A percentile compares a stretch with the other conserved stretches of the same genome.
These are phyloP conservation scores for Megaptera novaeangliae DNA, from an alignment of 2,113 vertebrate genomes.

Conservation along the genomic window DNA sequence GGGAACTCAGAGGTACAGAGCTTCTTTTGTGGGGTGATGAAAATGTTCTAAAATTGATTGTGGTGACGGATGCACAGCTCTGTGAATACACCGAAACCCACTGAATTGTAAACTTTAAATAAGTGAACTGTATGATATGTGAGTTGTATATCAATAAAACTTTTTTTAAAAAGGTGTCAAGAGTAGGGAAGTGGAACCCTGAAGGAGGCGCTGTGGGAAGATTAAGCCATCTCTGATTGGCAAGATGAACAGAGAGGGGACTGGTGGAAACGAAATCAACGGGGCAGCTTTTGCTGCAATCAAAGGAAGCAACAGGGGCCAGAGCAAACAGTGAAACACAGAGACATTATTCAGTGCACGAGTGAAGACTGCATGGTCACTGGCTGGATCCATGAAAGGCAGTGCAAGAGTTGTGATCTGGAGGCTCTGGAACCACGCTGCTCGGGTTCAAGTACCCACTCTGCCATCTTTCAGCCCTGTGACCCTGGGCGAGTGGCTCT, in stretches of 20 bases:
- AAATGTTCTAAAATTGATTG: neutral
- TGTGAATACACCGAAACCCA: neutral
- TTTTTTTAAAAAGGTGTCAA: too few species aligned
- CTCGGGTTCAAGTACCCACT: rapidly evolving
- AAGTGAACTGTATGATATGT: neutral
- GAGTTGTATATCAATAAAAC: neutral
- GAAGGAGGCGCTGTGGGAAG: neutral
- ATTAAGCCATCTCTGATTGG: rapidly evolving
- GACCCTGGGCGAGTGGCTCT: neutral
- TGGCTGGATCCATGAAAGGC: neutral
- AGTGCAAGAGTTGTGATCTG: rapidly evolving
- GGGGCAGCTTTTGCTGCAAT: neutral
- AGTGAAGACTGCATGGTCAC: rapidly evolving
- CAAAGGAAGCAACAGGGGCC: neutral
- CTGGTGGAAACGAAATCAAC: neutral
- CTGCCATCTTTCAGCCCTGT: neutral
- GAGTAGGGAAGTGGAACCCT: neutral
- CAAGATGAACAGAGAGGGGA: neutral
- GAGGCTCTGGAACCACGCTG: neutral
- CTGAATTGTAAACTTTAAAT: rapidly evolving
- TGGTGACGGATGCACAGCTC: neutral
- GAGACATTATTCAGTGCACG: rapidly evolving
- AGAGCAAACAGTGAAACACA: neutral
- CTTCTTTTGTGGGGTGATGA: neutral
- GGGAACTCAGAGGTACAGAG: neutral